Conservation (phyloP, 2,113 vertebrate genomes). For the Casuarius casuarius region DNA sequence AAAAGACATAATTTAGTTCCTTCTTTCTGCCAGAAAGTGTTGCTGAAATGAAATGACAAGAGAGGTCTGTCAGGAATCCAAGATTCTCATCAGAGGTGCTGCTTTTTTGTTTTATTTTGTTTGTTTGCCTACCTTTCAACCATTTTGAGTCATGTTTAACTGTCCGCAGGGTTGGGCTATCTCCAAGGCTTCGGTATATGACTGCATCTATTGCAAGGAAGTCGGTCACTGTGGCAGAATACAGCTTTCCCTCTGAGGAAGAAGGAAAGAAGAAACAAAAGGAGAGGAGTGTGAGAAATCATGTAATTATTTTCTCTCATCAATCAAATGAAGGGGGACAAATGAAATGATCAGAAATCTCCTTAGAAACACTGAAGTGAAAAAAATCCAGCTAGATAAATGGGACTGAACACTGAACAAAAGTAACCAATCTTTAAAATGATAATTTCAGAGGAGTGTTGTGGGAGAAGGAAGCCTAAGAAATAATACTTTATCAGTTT, state of each 20-base stretch:
- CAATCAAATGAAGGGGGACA: conserved; percentile 48
- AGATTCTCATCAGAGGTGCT: conserved; percentile 10
- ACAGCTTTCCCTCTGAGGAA: conserved; percentile 91
- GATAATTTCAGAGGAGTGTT: conserved; percentile 34
- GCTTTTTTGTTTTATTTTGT: neutral
- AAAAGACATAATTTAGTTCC: conserved; percentile 42
- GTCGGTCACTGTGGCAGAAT: conserved; percentile 98
- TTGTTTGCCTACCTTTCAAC: conserved; percentile 92
- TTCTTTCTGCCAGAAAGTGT: conserved; percentile 25
- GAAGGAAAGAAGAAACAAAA: conserved; percentile 37
- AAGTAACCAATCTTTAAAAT: conserved; percentile 35
- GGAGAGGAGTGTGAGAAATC: conserved; percentile 29
- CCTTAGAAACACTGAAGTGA: conserved; percentile 2
- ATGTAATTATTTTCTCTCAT: neutral
- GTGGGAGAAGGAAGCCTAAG: neutral
- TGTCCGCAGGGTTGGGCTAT: conserved; percentile 95
- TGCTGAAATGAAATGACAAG: conserved; percentile 46
- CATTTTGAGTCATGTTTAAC: conserved; percentile 99
- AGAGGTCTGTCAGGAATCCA: conserved; percentile 17
- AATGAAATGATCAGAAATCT: conserved; percentile 16
- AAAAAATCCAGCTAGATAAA: conserved; percentile 32
- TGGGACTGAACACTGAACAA: neutral
- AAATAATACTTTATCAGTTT: neutral
- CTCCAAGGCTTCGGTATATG: conserved; percentile 98
- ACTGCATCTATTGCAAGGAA: conserved; percentile 98